phyloP scores from a whole-genome alignment of 2,888 invertebrate species.

The Synergus itoensis region DNA sequence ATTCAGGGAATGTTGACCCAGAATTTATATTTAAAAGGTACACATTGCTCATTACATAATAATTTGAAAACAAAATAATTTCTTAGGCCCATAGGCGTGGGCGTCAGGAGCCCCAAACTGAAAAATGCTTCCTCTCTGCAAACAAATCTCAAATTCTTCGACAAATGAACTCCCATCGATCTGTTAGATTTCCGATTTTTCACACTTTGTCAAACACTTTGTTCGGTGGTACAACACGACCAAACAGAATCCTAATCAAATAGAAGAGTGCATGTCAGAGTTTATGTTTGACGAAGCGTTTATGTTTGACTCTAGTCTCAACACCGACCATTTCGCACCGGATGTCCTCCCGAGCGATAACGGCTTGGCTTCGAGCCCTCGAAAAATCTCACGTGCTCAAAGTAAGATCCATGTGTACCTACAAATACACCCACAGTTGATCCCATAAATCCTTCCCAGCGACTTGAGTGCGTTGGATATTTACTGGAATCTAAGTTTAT shows the following conservation, averaged over 20 bases:
- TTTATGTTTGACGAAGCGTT: slow-evolving; percentile 9
- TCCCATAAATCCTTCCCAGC: slow-evolving; percentile 71
- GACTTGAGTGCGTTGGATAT: slow-evolving; percentile 67
- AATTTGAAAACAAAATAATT: too few species aligned
- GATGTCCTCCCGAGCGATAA: slow-evolving; percentile 46
- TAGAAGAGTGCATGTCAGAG: slow-evolving; percentile 19
- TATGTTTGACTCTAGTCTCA: neutral
- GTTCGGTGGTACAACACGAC: neutral
- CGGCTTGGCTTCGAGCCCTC: slow-evolving; percentile 52
- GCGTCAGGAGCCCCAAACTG: neutral
- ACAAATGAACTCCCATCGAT: neutral
- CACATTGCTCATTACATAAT: neutral
- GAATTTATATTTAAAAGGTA: neutral
- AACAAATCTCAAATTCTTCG: neutral
- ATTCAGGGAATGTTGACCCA: neutral
- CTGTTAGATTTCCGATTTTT: slow-evolving; percentile 6
- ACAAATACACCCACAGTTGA: slow-evolving; percentile 54
- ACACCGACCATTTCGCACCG: slow-evolving; percentile 42
- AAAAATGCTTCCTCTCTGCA: neutral
- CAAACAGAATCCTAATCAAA: slow-evolving; percentile 39
- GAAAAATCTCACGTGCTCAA: slow-evolving; percentile 47
- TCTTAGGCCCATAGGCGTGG: neutral
- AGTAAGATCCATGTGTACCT: slow-evolving; percentile 42
- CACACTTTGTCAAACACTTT: slow-evolving; percentile 41
- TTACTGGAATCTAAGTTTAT: slow-evolving; percentile 74